phyloP scores from a whole-genome alignment of 2,888 invertebrate species.

The Molanna angustata region DNA sequence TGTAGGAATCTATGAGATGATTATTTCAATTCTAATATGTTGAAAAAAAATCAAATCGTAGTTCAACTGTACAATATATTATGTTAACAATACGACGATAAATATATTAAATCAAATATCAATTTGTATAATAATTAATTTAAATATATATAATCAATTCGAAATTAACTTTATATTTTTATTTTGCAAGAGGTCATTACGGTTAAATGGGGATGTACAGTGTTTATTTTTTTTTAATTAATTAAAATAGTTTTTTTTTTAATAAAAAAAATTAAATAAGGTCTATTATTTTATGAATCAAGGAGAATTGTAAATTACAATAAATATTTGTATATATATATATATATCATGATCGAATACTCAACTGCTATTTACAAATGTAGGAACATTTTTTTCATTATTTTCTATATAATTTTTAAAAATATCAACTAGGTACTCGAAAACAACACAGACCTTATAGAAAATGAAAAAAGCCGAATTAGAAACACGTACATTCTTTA shows the following conservation, averaged over 20 bases:
- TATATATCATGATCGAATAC: too few species aligned
- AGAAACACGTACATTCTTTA: constrained; percentile 5
- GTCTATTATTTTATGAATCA: too few species aligned
- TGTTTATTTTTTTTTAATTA: constrained; percentile 11
- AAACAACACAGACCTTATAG: background rate
- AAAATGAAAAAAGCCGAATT: constrained; percentile 16
- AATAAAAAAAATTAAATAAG: background rate
- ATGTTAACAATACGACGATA: constrained; percentile 22
- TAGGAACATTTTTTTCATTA: constrained; percentile 29
- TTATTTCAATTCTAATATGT: background rate
- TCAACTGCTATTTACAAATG: constrained; percentile 31
- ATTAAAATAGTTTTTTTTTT: background rate
- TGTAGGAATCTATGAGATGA: background rate
- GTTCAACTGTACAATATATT: background rate
- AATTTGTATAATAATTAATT: background rate
- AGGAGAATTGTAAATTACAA: too few species aligned
- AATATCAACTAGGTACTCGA: background rate
- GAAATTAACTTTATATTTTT: constrained; percentile 23
- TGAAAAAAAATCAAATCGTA: background rate
- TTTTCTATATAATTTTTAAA: constrained; percentile 16
- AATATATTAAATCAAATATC: constrained; percentile 29
- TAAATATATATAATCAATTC: constrained; percentile 20
- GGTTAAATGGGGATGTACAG: constrained; percentile 42
- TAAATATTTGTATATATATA: too few species aligned
- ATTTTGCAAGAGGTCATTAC: constrained; percentile 56